Evolutionary conservation across 2,888 invertebrate species (phyloP), one percentile per base, ranked within the genome.

Genomic region (Baronia brevicornis): DNA sequence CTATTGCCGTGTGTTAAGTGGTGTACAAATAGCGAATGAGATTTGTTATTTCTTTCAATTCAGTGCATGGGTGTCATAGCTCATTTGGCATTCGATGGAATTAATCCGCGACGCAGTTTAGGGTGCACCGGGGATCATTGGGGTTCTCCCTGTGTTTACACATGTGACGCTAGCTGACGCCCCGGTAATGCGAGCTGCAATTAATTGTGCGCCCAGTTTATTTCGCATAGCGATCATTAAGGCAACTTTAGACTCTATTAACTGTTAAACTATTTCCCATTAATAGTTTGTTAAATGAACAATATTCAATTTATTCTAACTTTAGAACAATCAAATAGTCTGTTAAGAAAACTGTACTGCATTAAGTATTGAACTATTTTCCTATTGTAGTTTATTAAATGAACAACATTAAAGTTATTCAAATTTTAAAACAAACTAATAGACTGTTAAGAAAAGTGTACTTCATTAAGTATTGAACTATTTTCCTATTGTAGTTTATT

Each of bases 71-170:
- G 56, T 69, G 78, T 78, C 75, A 78, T 72, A 75, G 70, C 80
- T 80, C 79, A 79, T 84, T 84, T 78, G 71, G 65, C 70, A 79
- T 79, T 78, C 78, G 68, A 78, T 79, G 70, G 68, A 74, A 78
- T 78, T 75, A 80, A 78, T 79, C 78, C 70, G 53, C 61, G 71
- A 73, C 66, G 69, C 69, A 67, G 71, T 65, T 66, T 59, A 55
- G 51, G 55, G 52, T 53, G 46, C 57, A 61, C 66, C 65, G 31
- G 39, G 13, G 11, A 11, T 8, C 13, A 21, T 8, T 14, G 31
- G 24, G 17, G 15, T 17, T 22, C 13, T 65, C 52, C 46, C 47
- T 40, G 50, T 74, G 63, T 73, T 70, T 73, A 70, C 75, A 70
- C 75, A 74, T 70, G 70, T 68, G 62, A 45, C 48, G 48, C 37